A percentile compares a stretch with the other conserved stretches of the same genome.
Evolutionary conservation across 2,888 invertebrate species (phyloP).

Genomic region (Pelosia muscerda): DNA sequence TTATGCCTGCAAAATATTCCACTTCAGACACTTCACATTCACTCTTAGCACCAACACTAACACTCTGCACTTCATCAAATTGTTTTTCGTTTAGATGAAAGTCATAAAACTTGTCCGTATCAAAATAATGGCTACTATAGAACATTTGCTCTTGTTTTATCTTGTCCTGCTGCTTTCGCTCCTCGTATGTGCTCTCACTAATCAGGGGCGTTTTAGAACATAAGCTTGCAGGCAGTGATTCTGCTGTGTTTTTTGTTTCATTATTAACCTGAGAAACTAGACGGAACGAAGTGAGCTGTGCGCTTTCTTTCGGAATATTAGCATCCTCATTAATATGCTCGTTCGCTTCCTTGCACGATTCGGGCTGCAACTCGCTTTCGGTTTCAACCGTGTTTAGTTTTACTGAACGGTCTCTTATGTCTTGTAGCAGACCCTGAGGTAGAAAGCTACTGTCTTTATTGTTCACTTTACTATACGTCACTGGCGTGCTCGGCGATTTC

Average conservation of each 20-base stretch:
- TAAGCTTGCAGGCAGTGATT: slow-evolving; percentile 64
- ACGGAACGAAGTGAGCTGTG: slow-evolving; percentile 83
- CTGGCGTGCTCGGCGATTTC: slow-evolving; percentile 71
- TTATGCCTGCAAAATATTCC: slow-evolving; percentile 93
- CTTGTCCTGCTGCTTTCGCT: slow-evolving; percentile 85
- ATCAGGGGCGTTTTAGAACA: slow-evolving; percentile 82
- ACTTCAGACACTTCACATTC: slow-evolving; percentile 83
- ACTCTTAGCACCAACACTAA: slow-evolving; percentile 76
- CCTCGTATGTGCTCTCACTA: slow-evolving; percentile 90
- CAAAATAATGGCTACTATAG: slow-evolving; percentile 88
- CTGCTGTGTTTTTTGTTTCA: slow-evolving; percentile 70
- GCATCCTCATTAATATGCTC: slow-evolving; percentile 82
- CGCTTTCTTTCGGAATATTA: slow-evolving; percentile 82
- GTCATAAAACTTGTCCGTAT: slow-evolving; percentile 93
- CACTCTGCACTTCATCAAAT: slow-evolving; percentile 83
- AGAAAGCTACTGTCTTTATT: slow-evolving; percentile 84
- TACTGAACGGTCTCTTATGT: slow-evolving; percentile 89
- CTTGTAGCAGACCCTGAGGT: slow-evolving; percentile 89
- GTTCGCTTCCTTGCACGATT: slow-evolving; percentile 70
- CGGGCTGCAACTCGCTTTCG: slow-evolving; percentile 73
- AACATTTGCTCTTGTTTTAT: slow-evolving; percentile 78
- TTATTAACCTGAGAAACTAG: slow-evolving; percentile 83
- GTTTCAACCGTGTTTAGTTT: slow-evolving; percentile 82
- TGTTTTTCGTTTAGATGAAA: slow-evolving; percentile 93
- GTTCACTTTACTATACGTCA: slow-evolving; percentile 69